Base-by-base conservation (phyloP, 2,797 vertebrate genomes). In the Heliangelus exortis region DNA sequence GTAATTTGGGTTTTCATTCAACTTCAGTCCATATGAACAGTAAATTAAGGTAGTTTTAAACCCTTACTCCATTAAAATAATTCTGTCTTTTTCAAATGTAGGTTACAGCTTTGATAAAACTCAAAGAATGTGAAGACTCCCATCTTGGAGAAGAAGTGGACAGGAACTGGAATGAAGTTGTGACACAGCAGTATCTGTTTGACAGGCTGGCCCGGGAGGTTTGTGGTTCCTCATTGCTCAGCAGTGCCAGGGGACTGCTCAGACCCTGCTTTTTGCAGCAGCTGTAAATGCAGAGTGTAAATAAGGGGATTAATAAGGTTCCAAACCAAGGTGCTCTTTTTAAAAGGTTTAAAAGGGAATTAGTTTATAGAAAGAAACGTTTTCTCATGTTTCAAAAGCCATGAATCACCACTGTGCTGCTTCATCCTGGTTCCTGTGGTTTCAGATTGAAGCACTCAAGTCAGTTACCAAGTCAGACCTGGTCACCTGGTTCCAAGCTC, bases 91-190 rank as follows among this genome's bases (percentile, higher is more conserved):
- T 36, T 45, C 21, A 47, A 53, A 17, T 33, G 48, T 55, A 98
- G 98, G 98, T 99, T 80, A 99, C 98, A 25, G 99, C 99, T 41
- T 98, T 99, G 79, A 98, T 99, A 97, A 99, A 99, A 97, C 98
- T 99, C 88, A 99, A 99, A 96, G 98, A 99, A 95, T 99, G 98
- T 6, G 99, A 99, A 96, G 99, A 99, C 58, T 98, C 99, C 4
- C 98, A 99, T 82, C 98, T 99, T 19, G 99, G 99, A 4, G 99
- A 99, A 95, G 99, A 99, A 94, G 99, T 99, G 58, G 99, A 99
- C 92, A 98, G 99, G 77, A 99, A 99, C 98, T 99, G 99, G 99
- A 98, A 98, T 0, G 99, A 99, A 97, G 98, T 99, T 16, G 97
- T 99, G 86, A 99, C 99, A 0, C 98, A 99, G 97, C 99, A 99